Conservation (phyloP, 2,113 vertebrate species). For the Hipposideros armiger region DNA sequence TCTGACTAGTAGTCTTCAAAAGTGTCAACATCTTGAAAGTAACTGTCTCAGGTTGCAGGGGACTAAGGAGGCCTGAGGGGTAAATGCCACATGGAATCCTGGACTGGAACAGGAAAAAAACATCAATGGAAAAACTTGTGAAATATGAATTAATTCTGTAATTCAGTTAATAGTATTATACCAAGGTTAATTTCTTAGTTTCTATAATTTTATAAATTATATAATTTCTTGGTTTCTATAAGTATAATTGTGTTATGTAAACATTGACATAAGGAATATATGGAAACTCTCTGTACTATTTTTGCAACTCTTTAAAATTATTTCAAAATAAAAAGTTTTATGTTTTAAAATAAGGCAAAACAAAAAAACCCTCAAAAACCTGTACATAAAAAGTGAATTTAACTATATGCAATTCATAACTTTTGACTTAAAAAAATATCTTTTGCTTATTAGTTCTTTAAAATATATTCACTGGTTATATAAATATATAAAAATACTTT, state of each 20-base stretch:
- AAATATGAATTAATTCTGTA: background rate
- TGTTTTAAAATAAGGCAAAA: background rate
- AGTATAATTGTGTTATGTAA: background rate
- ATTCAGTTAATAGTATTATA: background rate
- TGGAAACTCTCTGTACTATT: background rate
- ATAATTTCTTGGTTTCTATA: background rate
- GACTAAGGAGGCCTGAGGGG: no score
- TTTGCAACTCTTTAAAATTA: conserved; percentile 12
- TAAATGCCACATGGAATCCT: background rate
- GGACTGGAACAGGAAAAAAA: background rate
- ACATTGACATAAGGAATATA: background rate
- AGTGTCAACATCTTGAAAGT: background rate
- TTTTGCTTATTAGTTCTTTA: background rate
- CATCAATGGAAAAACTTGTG: background rate
- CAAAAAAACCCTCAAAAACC: background rate
- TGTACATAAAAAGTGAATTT: background rate
- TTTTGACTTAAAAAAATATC: background rate
- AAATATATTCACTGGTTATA: conserved; percentile 11
- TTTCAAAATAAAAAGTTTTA: background rate
- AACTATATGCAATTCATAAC: background rate
- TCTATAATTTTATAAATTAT: background rate
- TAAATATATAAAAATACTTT: background rate
- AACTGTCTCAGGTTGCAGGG: background rate
- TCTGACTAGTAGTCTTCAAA: background rate
- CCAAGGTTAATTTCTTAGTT: background rate